phyloP scores from a whole-genome alignment of 2,113 vertebrate species.

The Myocastor coypus region DNA sequence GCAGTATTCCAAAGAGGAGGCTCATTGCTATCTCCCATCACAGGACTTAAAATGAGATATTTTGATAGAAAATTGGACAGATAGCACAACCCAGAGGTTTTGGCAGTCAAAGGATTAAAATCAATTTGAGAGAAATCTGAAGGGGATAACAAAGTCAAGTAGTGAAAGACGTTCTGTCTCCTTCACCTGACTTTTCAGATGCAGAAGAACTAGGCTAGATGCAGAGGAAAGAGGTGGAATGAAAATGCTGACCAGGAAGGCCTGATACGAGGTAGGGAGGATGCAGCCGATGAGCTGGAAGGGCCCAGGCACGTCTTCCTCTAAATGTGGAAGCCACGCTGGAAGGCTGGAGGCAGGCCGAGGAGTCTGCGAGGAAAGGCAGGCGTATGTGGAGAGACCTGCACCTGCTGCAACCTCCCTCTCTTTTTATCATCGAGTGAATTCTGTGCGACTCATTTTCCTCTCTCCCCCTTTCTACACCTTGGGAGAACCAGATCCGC shows the following conservation, averaged over 20 bases:
- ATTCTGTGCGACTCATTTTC: not conserved
- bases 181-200: not conserved
- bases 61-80: conserved; percentile 41
- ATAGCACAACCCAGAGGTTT: conserved; percentile 29
- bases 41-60: conserved; percentile 50
- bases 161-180: not conserved
- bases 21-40: not conserved
- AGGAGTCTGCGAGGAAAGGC: not conserved
- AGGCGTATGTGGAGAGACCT: not conserved
- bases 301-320: not conserved
- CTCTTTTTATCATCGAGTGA: not conserved
- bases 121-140: not conserved
- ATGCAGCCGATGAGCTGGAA: not conserved
- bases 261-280: no score
- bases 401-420: not conserved
- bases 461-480: not conserved
- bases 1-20: not conserved
- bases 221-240: not conserved
- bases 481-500: not conserved
- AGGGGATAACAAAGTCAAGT: not conserved
- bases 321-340: not conserved
- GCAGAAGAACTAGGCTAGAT: not conserved
- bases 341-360: not conserved
- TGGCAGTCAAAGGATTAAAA: not conserved
- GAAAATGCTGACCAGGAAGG: not conserved